Base-by-base conservation (phyloP, 2,797 vertebrate species). In the Alcedo quadribrachys region DNA sequence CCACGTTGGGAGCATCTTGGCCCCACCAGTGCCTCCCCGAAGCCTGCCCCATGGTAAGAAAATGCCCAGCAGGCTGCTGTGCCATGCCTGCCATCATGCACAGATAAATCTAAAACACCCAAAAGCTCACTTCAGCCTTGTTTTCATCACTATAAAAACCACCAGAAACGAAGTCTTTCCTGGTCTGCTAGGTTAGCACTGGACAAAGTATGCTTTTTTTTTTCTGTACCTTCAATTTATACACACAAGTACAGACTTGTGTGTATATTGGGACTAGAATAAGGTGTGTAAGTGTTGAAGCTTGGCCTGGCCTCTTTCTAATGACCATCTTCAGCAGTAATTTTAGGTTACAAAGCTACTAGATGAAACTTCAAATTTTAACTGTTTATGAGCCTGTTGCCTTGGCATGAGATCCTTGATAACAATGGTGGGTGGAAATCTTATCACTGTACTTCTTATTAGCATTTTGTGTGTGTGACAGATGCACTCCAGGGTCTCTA, bases 1-100 rank as follows among this genome's bases (percentile, higher is more conserved):
- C 88, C 98, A 99, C 67, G 97, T 96, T 95, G 99, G 98, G 97
- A 98, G 96, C 89, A 98, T 98, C 90, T 98, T 98, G 95, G 98
- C 98, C 96, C 98, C 99, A 89, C 98, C 99, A 69, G 98, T 99
- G 92, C 98, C 99, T 95, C 98, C 99, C 94, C 97, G 98, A 97
- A 98, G 97, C 96, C 98, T 99, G 95, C 98, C 98, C 94, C 98
- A 98, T 97, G 98, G 99, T 99, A 98, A 97, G 94, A 94, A 97
- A 68, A 46, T 51, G 71, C 95, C 96, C 95, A 96, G 90, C 30
- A 92, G 97, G 94, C 94, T 90, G 81, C 88, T 86, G 93, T 60
- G 8, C 79, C 91, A 58, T 33, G 30, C 65, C 84, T 89, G 85
- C 80, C 87, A 57, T 83, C 85, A 66, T 25, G 35, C 67, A 43